These are phyloP conservation scores for Goniozus legneri DNA, from an alignment of 1,140 invertebrate genomes.

Conservation along the genomic window DNA sequence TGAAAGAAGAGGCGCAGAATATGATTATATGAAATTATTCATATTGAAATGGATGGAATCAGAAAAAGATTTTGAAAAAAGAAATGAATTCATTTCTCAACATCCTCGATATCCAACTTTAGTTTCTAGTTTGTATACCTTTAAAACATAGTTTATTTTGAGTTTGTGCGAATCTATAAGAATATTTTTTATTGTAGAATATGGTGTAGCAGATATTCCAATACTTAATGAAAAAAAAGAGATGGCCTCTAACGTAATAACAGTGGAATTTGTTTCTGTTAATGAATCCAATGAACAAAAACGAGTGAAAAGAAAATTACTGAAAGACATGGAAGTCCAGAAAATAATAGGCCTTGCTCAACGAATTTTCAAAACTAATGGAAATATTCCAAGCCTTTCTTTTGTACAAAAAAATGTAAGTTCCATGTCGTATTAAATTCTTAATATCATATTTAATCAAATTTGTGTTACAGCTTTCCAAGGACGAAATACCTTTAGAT, in stretches of 20 bases:
- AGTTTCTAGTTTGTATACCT: conserved; percentile 54
- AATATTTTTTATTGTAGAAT: conserved; percentile 64
- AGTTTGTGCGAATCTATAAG: conserved; percentile 38
- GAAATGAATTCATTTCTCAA: conserved; percentile 61
- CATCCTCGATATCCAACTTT: conserved; percentile 72
- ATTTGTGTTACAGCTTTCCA: conserved; percentile 59
- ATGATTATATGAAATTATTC: conserved; percentile 83
- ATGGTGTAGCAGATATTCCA: conserved; percentile 73
- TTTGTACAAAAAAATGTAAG: conserved; percentile 58
- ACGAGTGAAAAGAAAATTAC: conserved; percentile 66
- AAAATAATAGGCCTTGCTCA: conserved; percentile 73
- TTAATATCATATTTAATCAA: conserved; percentile 21
- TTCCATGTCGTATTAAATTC: conserved; percentile 5
- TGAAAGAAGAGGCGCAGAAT: conserved; percentile 78
- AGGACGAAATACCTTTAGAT: conserved; percentile 70
- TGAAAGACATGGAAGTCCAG: conserved; percentile 76
- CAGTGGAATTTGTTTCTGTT: conserved; percentile 57
- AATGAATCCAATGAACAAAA: conserved; percentile 56
- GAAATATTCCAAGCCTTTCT: conserved; percentile 53
- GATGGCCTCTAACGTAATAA: conserved; percentile 70
- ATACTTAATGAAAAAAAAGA: conserved; percentile 61
- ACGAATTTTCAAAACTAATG: conserved; percentile 62
- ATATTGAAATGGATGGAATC: conserved; percentile 68
- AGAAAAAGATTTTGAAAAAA: conserved; percentile 48
- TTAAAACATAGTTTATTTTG: conserved; percentile 55